Evolutionary conservation across 2,888 invertebrate genomes (phyloP).

Genomic region (Drosophila nr. perissopoda): DNA sequence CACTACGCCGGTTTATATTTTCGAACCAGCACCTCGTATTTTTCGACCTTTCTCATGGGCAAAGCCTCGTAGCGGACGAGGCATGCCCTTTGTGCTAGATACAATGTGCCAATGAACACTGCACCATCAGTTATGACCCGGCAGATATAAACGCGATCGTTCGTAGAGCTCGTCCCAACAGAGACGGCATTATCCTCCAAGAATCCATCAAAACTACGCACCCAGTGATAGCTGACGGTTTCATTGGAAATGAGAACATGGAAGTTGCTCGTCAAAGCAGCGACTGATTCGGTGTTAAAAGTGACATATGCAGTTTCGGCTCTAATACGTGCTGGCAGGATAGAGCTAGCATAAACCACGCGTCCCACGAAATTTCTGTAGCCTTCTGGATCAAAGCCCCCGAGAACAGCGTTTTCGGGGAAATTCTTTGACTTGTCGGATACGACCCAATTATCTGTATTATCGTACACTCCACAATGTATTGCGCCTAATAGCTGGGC

Average conservation of each 20-base stretch:
- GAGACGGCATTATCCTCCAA: slow-evolving; percentile 41
- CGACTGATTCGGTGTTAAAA: slow-evolving; percentile 21
- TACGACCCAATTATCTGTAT: slow-evolving; percentile 38
- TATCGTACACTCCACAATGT: slow-evolving; percentile 41
- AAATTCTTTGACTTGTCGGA: slow-evolving; percentile 22
- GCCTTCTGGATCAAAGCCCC: slow-evolving; percentile 55
- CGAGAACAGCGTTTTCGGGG: slow-evolving; percentile 44
- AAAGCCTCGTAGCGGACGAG: slow-evolving; percentile 44
- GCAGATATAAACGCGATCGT: slow-evolving; percentile 54
- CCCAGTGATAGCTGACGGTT: slow-evolving; percentile 44
- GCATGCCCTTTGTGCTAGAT: slow-evolving; percentile 32
- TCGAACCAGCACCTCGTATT: slow-evolving; percentile 55
- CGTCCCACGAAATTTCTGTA: slow-evolving; percentile 61
- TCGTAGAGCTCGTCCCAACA: slow-evolving; percentile 42
- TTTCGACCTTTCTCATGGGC: slow-evolving; percentile 35
- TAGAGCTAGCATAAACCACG: not conserved
- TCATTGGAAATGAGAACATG: slow-evolving; percentile 39
- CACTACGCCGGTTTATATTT: not conserved
- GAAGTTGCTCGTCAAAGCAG: slow-evolving; percentile 9
- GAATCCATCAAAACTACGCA: slow-evolving; percentile 55
- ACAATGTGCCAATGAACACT: slow-evolving; percentile 41
- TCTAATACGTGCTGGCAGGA: slow-evolving; percentile 57
- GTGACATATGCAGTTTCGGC: slow-evolving; percentile 40
- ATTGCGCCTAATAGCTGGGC: slow-evolving; percentile 44
- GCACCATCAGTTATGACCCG: slow-evolving; percentile 44